Conservation (phyloP, 30 jellyfish, hydroid and myxozoan species). For the Mastigias papua region DNA sequence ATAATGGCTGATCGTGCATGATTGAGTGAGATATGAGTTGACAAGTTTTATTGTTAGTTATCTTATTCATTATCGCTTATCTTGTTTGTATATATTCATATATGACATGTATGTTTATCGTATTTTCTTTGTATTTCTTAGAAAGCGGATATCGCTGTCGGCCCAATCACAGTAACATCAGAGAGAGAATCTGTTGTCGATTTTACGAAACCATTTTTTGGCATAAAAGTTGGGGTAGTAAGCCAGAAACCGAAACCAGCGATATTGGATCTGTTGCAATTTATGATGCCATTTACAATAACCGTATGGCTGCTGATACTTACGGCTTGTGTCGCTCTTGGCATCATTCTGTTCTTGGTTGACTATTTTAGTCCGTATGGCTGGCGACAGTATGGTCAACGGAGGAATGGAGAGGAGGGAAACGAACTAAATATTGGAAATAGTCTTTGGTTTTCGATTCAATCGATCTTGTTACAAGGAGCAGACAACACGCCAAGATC, state of each 20-base stretch:
- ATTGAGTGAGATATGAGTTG: no score
- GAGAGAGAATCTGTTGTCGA: constrained; percentile 31
- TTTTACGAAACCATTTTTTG: constrained; percentile 56
- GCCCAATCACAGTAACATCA: constrained; percentile 53
- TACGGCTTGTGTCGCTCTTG: constrained; percentile 30
- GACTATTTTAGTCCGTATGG: constrained; percentile 74
- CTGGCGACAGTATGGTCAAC: constrained; percentile 48
- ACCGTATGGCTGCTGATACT: constrained; percentile 48
- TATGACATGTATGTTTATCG: no score
- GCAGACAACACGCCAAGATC: constrained; percentile 75
- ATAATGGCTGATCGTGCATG: no score
- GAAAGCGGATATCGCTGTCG: constrained; percentile 79
- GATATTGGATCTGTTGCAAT: constrained; percentile 35
- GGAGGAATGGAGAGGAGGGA: constrained; percentile 41
- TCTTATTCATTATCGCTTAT: no score
- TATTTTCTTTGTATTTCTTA: constrained; percentile 4
- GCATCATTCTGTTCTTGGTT: constrained; percentile 29
- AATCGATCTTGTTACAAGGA: constrained; percentile 60
- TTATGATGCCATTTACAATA: constrained; percentile 61
- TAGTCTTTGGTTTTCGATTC: constrained; percentile 69
- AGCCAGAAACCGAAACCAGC: constrained; percentile 1
- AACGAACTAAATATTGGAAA: constrained; percentile 30
- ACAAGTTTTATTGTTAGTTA: no score
- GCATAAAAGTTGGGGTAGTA: constrained; percentile 12
- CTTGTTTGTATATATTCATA: no score